A percentile compares a stretch with the other conserved stretches of the same genome.
These are phyloP conservation scores for Dasypolia templi DNA, from an alignment of 2,888 invertebrate species.

Conservation along the genomic window DNA sequence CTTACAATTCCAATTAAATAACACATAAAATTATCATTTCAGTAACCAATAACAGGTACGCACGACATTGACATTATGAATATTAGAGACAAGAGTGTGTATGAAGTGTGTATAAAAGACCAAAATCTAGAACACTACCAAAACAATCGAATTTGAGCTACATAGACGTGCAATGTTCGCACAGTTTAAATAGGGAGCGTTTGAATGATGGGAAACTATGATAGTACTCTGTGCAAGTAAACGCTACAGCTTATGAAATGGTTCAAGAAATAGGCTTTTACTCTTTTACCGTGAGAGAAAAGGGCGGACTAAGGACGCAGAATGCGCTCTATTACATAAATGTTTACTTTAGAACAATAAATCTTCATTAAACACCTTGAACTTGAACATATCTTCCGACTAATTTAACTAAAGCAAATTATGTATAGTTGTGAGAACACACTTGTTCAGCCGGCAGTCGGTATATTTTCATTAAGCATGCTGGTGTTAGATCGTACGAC, in stretches of 20 bases:
- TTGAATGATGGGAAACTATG: too few species aligned
- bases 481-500: not conserved
- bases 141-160: too few species aligned
- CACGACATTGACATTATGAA: too few species aligned
- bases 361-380: not conserved
- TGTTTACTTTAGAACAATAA: constrained; percentile 72
- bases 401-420: not conserved
- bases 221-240: constrained; percentile 8
- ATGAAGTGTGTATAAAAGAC: too few species aligned
- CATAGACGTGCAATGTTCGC: too few species aligned
- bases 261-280: constrained; percentile 80
- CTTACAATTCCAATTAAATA: too few species aligned
- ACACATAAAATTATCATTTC: too few species aligned
- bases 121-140: too few species aligned
- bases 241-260: constrained; percentile 69
- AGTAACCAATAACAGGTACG: too few species aligned
- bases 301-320: constrained; percentile 83
- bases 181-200: too few species aligned
- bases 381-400: not conserved
- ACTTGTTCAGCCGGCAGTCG: not conserved
- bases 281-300: constrained; percentile 85
- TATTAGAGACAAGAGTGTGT: too few species aligned
- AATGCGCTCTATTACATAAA: constrained; percentile 84
- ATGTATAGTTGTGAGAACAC: not conserved
- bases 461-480: not conserved